phyloP scores from a whole-genome alignment of 1,140 invertebrate species.

The Diprion similis region DNA sequence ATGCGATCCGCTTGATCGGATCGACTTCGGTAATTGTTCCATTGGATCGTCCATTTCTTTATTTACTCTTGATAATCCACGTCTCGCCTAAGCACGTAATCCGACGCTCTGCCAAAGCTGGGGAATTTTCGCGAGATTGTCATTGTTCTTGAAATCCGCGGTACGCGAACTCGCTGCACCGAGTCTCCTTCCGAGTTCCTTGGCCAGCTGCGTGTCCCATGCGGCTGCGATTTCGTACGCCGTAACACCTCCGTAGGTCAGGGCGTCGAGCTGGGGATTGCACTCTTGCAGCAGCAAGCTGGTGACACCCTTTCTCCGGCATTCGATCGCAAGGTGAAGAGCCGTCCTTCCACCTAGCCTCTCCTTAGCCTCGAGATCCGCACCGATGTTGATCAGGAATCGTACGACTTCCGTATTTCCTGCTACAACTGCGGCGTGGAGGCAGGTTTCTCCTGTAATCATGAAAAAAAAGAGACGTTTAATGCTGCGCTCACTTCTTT shows the following conservation, averaged over 20 bases:
- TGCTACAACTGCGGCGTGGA: slow-evolving; percentile 77
- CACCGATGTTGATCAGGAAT: slow-evolving; percentile 74
- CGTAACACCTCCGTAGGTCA: slow-evolving; percentile 68
- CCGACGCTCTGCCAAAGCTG: slow-evolving; percentile 33
- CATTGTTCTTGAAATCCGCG: slow-evolving; percentile 55
- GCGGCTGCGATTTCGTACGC: slow-evolving; percentile 64
- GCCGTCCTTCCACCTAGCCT: slow-evolving; percentile 69
- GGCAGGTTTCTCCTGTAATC: slow-evolving; percentile 77
- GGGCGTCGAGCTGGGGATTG: slow-evolving; percentile 47
- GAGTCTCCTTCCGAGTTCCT: slow-evolving; percentile 48
- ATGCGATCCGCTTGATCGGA: too few species aligned
- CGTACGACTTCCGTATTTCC: slow-evolving; percentile 73
- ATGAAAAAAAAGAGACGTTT: slow-evolving; percentile 28
- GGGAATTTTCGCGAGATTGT: slow-evolving; percentile 42
- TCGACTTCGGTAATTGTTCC: too few species aligned
- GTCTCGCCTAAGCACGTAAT: slow-evolving; percentile 22
- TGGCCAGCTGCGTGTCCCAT: slow-evolving; percentile 48
- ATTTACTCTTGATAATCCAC: too few species aligned
- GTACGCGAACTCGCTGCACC: slow-evolving; percentile 50
- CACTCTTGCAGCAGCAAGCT: slow-evolving; percentile 69
- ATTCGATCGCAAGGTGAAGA: slow-evolving; percentile 78
- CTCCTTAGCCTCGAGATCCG: slow-evolving; percentile 74
- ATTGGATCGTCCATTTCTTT: too few species aligned
- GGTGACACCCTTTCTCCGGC: slow-evolving; percentile 66
- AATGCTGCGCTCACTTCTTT: too few species aligned